Evolutionary conservation across 2,113 vertebrate genomes (phyloP).

Genomic region (Hymenochirus boettgeri): DNA sequence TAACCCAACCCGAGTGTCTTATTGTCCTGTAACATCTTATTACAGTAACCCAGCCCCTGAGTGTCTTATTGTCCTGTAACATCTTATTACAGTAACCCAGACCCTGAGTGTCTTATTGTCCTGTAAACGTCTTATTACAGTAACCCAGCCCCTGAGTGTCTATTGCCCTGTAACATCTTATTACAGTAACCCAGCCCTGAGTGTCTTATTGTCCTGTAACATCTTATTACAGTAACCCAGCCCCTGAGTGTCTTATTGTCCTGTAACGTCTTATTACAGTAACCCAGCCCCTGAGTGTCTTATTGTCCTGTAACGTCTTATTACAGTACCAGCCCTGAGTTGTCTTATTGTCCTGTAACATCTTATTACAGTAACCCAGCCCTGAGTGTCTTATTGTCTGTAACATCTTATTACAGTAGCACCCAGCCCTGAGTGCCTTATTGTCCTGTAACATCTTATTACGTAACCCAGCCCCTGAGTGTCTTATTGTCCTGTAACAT

Average conservation of each 20-base stretch:
- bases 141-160: background rate
- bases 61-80: background rate
- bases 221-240: background rate
- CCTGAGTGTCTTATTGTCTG: constrained; percentile 7
- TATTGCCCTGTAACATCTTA: too few relatives aligned
- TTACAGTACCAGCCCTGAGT: too few relatives aligned
- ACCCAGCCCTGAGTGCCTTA: background rate
- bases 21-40: too few relatives aligned
- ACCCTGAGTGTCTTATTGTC: background rate
- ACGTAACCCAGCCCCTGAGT: background rate
- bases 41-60: too few relatives aligned
- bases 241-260: too few relatives aligned
- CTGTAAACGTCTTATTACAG: constrained; percentile 5
- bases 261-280: too few relatives aligned
- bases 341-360: background rate
- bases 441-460: background rate
- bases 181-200: background rate
- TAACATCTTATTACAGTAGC: constrained; percentile 1
- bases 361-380: too few relatives aligned
- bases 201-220: constrained; percentile 1
- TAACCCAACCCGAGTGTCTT: too few relatives aligned
- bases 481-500: background rate
- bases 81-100: too few relatives aligned
- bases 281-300: background rate
- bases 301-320: background rate